A percentile compares a stretch with the other conserved stretches of the same genome.
Evolutionary conservation across 2,797 vertebrate species (phyloP).

Genomic region (Sebastes diaconus): DNA sequence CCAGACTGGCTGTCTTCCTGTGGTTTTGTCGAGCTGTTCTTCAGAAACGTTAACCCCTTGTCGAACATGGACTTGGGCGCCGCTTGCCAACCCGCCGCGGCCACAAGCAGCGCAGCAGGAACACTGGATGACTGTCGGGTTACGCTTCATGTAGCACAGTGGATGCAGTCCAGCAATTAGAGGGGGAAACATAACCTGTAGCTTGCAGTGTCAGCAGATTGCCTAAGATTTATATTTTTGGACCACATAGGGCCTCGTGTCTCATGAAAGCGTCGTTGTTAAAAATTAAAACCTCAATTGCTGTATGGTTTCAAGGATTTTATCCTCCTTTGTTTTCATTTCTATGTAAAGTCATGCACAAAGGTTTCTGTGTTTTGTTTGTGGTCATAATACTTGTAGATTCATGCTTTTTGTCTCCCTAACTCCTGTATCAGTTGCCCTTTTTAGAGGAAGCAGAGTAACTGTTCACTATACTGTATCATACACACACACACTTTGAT

Average conservation of each 20-base stretch:
- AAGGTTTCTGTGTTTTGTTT: conserved; percentile 24
- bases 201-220: conserved; percentile 55
- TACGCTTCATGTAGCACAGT: conserved; percentile 43
- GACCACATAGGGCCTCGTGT: background rate
- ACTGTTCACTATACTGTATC: background rate
- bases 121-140: conserved; percentile 53
- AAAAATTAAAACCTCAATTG: conserved; percentile 7
- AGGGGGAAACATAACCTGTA: conserved; percentile 38
- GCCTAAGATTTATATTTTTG: conserved; percentile 24
- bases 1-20: conserved; percentile 81
- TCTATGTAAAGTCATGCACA: conserved; percentile 17
- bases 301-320: background rate
- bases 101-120: conserved; percentile 58
- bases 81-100: conserved; percentile 49
- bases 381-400: conserved; percentile 8
- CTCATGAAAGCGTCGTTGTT: conserved; percentile 40
- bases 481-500: conserved; percentile 39
- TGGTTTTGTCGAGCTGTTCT: conserved; percentile 69
- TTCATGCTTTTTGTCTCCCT: background rate
- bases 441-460: conserved; percentile 20
- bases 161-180: conserved; percentile 58
- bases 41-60: conserved; percentile 79
- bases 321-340: conserved; percentile 22
- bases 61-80: conserved; percentile 62
- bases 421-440: background rate